Base-by-base conservation (phyloP, 2,113 vertebrate genomes). In the Xenus cinereus region DNA sequence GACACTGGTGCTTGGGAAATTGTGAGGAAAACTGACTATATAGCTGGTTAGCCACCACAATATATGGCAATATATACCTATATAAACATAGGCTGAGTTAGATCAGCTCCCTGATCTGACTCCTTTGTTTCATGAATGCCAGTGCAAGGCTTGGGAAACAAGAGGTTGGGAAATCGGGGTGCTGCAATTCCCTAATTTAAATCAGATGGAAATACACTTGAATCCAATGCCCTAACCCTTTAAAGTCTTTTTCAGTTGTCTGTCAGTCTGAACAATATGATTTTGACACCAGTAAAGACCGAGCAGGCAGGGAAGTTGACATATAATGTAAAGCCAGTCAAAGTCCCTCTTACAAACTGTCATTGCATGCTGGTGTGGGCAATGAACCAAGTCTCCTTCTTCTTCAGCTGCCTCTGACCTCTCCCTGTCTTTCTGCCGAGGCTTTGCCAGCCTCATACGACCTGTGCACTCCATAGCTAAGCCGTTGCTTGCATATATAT, bases 241-340 rank as follows among this genome's bases (percentile, higher is more conserved):
- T 87, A 80, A 89, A 68, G 14, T 72, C 9, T 1, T 30, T 33
- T 82, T 91, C 69, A 68, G 43, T 68, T 93, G 57, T 84, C 62
- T 90, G 84, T 82, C 90, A 89, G 24, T 84, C 71, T 85, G 39
- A 89, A 90, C 84, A 79, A 68, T 51, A 94, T 72, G 83, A 87
- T 87, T 85, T 81, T 94, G 95, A 87, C 84, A 91, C 63, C 69
- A 56, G 32, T 91, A 94, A 96, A 85, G 48, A 83, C 35, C 56
- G 71, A 91, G 62, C 33, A 68, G 85, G 41, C 77, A 79, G 35
- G 30, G n/a, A 87, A 89, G 16, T 24, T 91, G 92, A 68, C 92
- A 79, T 24, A 59, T 74, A 73, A 89, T 94, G 18, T 75, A 87
- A 91, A 90, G 43, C 48, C 53, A 76, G 83, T 90, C 72, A 76